Conservation (phyloP, 2,888 invertebrate species). For the Lepetodrilus schrolli region DNA sequence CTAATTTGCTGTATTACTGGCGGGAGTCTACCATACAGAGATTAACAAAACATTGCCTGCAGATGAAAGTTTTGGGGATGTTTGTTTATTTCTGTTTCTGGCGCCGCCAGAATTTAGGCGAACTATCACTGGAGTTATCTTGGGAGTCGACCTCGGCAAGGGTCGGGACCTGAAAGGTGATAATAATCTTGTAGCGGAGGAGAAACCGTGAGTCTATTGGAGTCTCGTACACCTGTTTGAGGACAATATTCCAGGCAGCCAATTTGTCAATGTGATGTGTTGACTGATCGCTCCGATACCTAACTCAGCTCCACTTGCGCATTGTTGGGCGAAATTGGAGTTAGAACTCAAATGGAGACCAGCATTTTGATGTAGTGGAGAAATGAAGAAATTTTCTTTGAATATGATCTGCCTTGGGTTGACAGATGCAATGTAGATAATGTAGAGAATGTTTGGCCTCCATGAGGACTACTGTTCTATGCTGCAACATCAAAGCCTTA, state of each 20-base stretch:
- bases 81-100: constrained; percentile 32
- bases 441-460: neutral
- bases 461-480: too few relatives aligned
- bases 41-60: constrained; percentile 31
- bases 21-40: constrained; percentile 29
- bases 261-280: constrained; percentile 29
- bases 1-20: constrained; percentile 28
- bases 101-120: constrained; percentile 30
- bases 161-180: constrained; percentile 16
- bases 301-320: neutral
- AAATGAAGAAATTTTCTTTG: neutral
- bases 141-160: constrained; percentile 24
- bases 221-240: constrained; percentile 15
- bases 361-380: neutral
- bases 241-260: neutral
- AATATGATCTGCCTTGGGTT: neutral
- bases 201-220: neutral
- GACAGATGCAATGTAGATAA: constrained; percentile 18
- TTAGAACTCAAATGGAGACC: neutral
- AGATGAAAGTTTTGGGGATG: constrained; percentile 31
- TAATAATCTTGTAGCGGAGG: constrained; percentile 22
- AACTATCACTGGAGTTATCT: constrained; percentile 25
- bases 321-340: constrained; percentile 17
- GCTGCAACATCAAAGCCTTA: neutral
- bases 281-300: constrained; percentile 9